Base-by-base conservation (phyloP, 2,888 invertebrate genomes). In the Uropetala carovei region DNA sequence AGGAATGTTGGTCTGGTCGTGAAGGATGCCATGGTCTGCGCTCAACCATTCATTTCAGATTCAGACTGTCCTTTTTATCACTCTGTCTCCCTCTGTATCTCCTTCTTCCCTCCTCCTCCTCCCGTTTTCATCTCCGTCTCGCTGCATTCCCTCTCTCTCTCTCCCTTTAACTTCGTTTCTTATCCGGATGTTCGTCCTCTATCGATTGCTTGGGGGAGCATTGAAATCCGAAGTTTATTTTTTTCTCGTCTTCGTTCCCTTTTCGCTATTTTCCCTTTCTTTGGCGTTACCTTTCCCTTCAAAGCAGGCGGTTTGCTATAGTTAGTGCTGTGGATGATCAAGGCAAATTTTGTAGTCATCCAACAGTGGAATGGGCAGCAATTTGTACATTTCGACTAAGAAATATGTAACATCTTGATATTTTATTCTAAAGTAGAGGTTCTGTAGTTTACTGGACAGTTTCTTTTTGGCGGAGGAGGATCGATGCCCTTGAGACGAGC, bases 1-100 rank as follows among this genome's bases (percentile, higher is more conserved):
- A 75, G 75, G 27, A 75, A 75, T 27, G 75, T 75, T 75, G 75
- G 75, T 75, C 75, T 75, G 75, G 27, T 75, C 27, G 75, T 13
- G 75, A 75, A 75, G 75, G 75, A 75, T 68, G n/a, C 68, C 43
- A 43, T 43, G 43, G 43, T 43, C 43, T 43, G 43, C 43, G 43
- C 43, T 43, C 5, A 43, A 22, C 68, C 68, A 68, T 75, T 75
- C 75, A 75, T 75, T 64, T 64, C 14, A n/a, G 64, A 64, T 64
- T 75, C 27, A 22, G 22, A 75, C 27, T 75, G 75, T 75, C 75
- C 75, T 22, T 75, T 75, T 9, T n/a, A n/a, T 13, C 75, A n/a
- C 22, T 22, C 7, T 18, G 0, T 68, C 13, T 68, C 22, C n/a
- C 2, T 68, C 68, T 22, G 9, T n/a, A 18, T 68, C 22, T 68